phyloP scores from a whole-genome alignment of 2,797 vertebrate species.

The Lacerta viridis region DNA sequence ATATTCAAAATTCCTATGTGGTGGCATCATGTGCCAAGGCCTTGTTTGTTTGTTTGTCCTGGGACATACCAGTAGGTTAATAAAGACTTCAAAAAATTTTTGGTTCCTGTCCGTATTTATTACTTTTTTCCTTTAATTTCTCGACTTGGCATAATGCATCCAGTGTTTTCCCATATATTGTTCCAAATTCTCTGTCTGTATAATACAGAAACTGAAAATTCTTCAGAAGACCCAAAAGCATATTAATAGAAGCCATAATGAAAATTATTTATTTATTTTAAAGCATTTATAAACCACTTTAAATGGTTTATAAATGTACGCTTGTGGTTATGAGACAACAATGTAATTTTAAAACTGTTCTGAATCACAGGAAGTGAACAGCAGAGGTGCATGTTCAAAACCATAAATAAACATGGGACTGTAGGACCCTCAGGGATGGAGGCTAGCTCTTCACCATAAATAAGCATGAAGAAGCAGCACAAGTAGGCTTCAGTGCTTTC shows the following conservation, averaged over 20 bases:
- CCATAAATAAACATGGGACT: no score
- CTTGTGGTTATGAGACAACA: not conserved
- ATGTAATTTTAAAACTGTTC: conserved; percentile 12
- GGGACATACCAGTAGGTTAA: no score
- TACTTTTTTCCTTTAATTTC: not conserved
- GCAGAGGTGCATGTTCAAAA: not conserved
- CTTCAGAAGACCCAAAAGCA: conserved; percentile 8
- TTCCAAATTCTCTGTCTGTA: not conserved
- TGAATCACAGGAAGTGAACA: not conserved
- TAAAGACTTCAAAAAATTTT: not conserved
- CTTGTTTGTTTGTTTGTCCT: not conserved
- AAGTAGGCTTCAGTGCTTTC: no score
- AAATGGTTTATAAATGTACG: not conserved
- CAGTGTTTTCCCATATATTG: not conserved
- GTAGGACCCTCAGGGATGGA: no score
- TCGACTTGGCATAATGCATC: not conserved
- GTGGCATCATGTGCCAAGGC: not conserved
- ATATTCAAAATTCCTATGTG: conserved; percentile 22
- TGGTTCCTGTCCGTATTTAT: not conserved
- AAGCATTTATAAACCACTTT: not conserved
- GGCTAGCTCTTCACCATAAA: no score
- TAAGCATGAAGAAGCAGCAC: no score
- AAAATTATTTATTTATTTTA: no score
- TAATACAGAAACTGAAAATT: not conserved
- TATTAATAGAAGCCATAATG: not conserved